Evolutionary conservation across 2,888 invertebrate species (phyloP), one percentile per base, ranked within the genome.

Genomic region (Agrochola lota): DNA sequence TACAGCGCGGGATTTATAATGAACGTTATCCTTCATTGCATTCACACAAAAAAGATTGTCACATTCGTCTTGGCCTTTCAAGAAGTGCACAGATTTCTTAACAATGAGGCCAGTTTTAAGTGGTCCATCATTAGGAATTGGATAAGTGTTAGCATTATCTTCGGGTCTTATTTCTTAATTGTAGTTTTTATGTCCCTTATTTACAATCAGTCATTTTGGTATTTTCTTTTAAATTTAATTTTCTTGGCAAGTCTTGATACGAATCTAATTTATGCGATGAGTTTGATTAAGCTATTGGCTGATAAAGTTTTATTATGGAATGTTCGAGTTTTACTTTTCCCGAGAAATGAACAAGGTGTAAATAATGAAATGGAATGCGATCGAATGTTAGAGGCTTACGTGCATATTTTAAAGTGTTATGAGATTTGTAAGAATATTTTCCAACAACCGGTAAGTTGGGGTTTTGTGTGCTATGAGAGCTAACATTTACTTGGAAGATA

Each of bases 231-330:
- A 4, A 77, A 77, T 75, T 62, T 75, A 30, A 52, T 75, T 20
- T 62, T 75, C n/a, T 52, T 75, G 30, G 8, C 12, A 4, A 62
- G 62, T 77, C 62, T 75, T 30, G 76, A 75, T 43, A 17, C 75
- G 9, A 75, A 75, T 52, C 0, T 43, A 43, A 40, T 75, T 52
- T 75, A 75, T 75, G 77, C 12, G 7, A 66, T 77, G 46, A 40
- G 46, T 23, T 62, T 52, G 40, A 43, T 75, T 30, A 52, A 77
- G 30, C 52, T 75, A n/a, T 43, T 77, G 62, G 30, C 60, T 43
- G 62, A 62, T 52, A 77, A 77, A 67, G n/a, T 77, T 60, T 12
- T 49, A 30, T 43, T 75, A 62, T 77, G 75, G 75, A 77, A 77
- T 40, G 23, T 7, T 43, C 62, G 62, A 62, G 6, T 62, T 52